Base-by-base conservation (phyloP, 2,888 invertebrate genomes). In the Hemaris fuciformis region DNA sequence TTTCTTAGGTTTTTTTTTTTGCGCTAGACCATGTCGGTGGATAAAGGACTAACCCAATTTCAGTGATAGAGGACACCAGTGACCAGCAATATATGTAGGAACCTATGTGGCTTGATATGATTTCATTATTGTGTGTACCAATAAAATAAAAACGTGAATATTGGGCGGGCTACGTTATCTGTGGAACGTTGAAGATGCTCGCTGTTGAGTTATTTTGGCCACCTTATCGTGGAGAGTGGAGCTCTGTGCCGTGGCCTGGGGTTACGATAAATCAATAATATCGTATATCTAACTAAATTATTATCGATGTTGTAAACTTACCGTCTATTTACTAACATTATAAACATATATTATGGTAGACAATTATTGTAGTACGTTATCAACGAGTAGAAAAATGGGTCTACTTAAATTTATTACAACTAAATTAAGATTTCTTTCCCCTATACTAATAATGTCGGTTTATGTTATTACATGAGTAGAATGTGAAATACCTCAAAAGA, bases 151-250 rank as follows among this genome's bases (percentile, higher is more conserved):
- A 83, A 78, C 76, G 76, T 75, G 70, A 69, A 69, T 73, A 71
- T 75, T 77, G 78, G 71, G 67, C 72, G 65, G 73, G 74, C 68
- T 74, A 65, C 68, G 74, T 83, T 88, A 88, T 89, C 88, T 84
- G 73, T 61, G 73, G 76, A 81, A 74, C 83, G 80, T 80, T 81
- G 75, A 77, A 85, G 85, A 85, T 82, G 85, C 74, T 78, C 77
- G 74, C 73, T 75, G 69, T 68, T 70, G 79, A 85, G 91, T 87
- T 91, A 91, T 91, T 91, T 91, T 85, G 89, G 89, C 88, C 82
- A 85, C 81, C 77, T 88, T 91, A 91, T 91, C 91, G 77, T 73
- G 73, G 67, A 78, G 80, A 80, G 79, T 72, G 76, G 79, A 77
- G 83, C 82, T 74, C 83, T 81, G 76, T 75, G 76, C 53, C 31